Conservation (phyloP, 37 sponge, comb jelly and placozoan genomes). For the Mnemiopsis leidyi region DNA sequence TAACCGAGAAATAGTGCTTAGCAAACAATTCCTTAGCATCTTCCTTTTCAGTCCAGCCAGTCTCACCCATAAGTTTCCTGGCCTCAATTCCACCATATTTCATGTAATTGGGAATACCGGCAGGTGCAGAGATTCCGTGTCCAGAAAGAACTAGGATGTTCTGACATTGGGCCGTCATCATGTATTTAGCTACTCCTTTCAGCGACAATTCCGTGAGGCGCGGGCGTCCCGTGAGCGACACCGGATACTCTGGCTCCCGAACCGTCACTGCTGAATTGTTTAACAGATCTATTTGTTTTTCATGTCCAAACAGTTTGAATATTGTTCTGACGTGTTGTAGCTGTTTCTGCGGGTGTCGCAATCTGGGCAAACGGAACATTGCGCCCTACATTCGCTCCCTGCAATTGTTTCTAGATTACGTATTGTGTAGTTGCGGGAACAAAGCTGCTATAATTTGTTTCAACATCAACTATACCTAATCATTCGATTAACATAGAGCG, state of each 20-base stretch:
- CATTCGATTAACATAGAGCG: no score
- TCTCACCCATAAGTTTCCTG: conserved; percentile 61
- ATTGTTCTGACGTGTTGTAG: neutral
- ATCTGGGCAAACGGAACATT: neutral
- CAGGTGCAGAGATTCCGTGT: conserved; percentile 35
- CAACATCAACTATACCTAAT: no score
- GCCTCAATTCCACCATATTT: conserved; percentile 64
- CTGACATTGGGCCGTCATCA: conserved; percentile 64
- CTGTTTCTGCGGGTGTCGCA: neutral
- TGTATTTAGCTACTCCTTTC: conserved; percentile 55
- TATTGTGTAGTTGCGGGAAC: no score
- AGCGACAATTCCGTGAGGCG: conserved; percentile 46
- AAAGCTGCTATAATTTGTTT: no score
- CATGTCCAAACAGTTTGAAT: conserved; percentile 18
- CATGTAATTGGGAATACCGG: conserved; percentile 25
- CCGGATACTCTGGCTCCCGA: neutral
- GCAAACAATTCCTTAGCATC: neutral
- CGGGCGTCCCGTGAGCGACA: conserved; percentile 5
- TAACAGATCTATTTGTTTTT: neutral
- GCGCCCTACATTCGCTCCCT: neutral
- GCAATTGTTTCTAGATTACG: no score
- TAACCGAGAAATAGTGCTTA: neutral
- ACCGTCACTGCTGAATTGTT: neutral
- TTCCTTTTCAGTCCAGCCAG: neutral
- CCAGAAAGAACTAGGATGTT: conserved; percentile 60